Conservation (phyloP, 2,113 vertebrate species). For the Nansenia antarctica region DNA sequence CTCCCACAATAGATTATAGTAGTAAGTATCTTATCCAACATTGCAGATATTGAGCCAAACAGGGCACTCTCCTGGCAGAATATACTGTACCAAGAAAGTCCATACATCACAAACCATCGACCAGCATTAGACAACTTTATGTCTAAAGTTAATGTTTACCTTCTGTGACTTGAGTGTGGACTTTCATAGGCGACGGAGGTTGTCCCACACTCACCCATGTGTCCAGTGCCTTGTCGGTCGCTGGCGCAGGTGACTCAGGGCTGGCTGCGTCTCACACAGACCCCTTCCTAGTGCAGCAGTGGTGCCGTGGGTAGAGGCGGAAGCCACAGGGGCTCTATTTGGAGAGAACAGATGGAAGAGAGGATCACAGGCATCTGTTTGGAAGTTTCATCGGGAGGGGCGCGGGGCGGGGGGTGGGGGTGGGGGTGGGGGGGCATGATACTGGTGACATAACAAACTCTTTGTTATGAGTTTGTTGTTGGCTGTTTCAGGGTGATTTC, state of each 20-base stretch:
- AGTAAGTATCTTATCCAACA: too few relatives aligned
- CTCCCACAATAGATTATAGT: too few relatives aligned
- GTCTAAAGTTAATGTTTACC: too few relatives aligned
- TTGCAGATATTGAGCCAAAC: too few relatives aligned
- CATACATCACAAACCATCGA: too few relatives aligned
- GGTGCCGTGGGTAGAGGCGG: background rate
- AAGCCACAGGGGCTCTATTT: background rate
- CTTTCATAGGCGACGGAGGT: too few relatives aligned
- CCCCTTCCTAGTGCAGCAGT: background rate
- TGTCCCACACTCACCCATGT: too few relatives aligned
- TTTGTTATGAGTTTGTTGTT: background rate
- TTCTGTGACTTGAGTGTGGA: too few relatives aligned
- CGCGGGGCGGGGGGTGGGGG: background rate
- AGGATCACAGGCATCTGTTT: background rate
- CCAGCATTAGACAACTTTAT: too few relatives aligned
- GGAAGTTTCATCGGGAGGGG: background rate
- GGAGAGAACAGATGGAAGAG: background rate
- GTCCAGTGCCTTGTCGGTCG: background rate
- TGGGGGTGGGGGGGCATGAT: background rate
- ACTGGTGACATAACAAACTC: background rate
- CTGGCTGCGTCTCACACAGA: background rate
- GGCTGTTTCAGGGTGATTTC: conserved; percentile 45
- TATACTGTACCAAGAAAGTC: too few relatives aligned
- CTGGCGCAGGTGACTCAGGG: background rate
- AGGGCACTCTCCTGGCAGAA: too few relatives aligned